These are phyloP conservation scores for Cataglyphis albicans DNA, from an alignment of 2,888 invertebrate species.

Conservation along the genomic window DNA sequence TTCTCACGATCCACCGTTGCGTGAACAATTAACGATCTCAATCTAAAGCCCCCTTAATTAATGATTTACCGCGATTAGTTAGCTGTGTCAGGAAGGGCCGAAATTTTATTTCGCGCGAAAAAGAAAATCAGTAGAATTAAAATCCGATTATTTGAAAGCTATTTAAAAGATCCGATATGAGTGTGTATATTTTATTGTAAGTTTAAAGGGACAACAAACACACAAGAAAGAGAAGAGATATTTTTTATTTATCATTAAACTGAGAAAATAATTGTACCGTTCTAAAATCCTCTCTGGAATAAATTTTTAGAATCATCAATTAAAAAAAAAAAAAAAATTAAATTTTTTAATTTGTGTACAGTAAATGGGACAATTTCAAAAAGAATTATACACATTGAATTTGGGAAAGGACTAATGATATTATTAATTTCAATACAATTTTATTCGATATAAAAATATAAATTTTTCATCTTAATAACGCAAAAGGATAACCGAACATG, in stretches of 20 bases:
- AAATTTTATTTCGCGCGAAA: constrained; percentile 14
- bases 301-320: background rate
- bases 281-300: constrained; percentile 14
- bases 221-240: background rate
- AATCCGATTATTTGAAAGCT: constrained; percentile 21
- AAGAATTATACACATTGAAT: background rate
- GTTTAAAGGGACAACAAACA: background rate
- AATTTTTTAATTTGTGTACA: background rate
- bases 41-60: constrained; percentile 40
- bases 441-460: constrained; percentile 5
- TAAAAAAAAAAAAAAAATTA: background rate
- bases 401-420: constrained; percentile 22
- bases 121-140: constrained; percentile 8
- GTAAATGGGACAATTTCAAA: background rate
- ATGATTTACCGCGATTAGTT: constrained; percentile 46
- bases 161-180: constrained; percentile 9
- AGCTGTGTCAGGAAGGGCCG: constrained; percentile 4
- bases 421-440: constrained; percentile 29
- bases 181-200: constrained; percentile 14
- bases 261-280: background rate
- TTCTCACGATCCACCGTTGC: constrained; percentile 80
- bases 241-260: background rate
- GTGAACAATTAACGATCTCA: constrained; percentile 68
- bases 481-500: constrained; percentile 41
- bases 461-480: constrained; percentile 30